These are phyloP conservation scores for Siniperca scherzeri DNA, from an alignment of 2,797 vertebrate species.

Conservation along the genomic window DNA sequence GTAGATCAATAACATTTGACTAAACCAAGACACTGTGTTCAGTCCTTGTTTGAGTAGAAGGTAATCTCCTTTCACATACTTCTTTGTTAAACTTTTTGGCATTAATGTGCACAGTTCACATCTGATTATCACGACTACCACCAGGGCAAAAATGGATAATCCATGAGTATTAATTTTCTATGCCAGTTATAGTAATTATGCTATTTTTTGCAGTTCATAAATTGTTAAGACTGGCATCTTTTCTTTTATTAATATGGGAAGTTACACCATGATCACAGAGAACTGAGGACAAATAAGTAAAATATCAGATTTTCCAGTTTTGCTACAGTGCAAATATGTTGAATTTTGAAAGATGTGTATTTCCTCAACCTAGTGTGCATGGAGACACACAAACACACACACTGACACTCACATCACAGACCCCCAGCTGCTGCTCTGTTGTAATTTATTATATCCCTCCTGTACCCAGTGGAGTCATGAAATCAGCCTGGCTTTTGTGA, in stretches of 20 bases:
- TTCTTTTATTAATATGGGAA: slow-evolving; percentile 1
- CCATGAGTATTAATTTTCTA: slow-evolving; percentile 12
- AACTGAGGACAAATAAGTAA: background rate
- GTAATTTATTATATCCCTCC: slow-evolving; percentile 84
- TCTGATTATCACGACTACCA: slow-evolving; percentile 7
- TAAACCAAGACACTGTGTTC: slow-evolving; percentile 7
- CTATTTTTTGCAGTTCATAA: slow-evolving; percentile 9
- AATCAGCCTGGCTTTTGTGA: slow-evolving; percentile 76
- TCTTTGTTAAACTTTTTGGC: slow-evolving; percentile 28
- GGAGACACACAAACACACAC: slow-evolving; percentile 26
- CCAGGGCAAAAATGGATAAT: slow-evolving; percentile 16
- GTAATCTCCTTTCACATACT: background rate
- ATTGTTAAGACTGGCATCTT: slow-evolving; percentile 6
- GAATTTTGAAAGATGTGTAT: slow-evolving; percentile 47
- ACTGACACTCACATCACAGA: slow-evolving; percentile 64
- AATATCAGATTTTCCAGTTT: slow-evolving; percentile 12
- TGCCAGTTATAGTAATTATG: slow-evolving; percentile 34
- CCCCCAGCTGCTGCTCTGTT: slow-evolving; percentile 81
- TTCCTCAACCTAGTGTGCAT: slow-evolving; percentile 20
- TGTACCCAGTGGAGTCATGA: slow-evolving; percentile 84
- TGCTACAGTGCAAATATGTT: slow-evolving; percentile 19
- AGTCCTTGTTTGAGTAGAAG: background rate
- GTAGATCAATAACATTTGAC: slow-evolving; percentile 12
- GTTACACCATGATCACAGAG: background rate
- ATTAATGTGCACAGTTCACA: background rate